Evolutionary conservation across 2,888 invertebrate species (phyloP).

Genomic region (Spisula subtruncata): DNA sequence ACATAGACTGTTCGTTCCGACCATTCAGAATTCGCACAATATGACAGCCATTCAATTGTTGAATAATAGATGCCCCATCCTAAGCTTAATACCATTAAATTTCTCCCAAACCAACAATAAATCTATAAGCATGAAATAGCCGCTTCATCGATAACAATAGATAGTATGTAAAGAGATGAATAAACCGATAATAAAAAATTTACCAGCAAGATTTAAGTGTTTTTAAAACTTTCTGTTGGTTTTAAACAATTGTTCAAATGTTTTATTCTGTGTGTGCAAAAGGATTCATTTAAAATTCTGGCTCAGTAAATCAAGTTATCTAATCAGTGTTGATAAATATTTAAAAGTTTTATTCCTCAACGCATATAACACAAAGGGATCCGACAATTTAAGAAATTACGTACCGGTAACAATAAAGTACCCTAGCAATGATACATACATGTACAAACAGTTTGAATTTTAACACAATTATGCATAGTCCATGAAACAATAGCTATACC

Average conservation of each 20-base stretch:
- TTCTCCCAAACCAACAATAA: not conserved
- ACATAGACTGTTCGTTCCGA: too few relatives aligned
- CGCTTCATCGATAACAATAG: not conserved
- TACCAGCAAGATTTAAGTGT: not conserved
- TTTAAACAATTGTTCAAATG: not conserved
- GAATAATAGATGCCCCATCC: slow-evolving; percentile 1
- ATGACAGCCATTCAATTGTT: slow-evolving; percentile 3
- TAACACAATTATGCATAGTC: not conserved
- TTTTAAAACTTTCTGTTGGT: not conserved
- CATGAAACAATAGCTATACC: too few relatives aligned
- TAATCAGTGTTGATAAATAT: not conserved
- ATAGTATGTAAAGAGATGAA: not conserved
- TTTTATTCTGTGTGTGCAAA: not conserved
- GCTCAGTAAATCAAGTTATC: not conserved
- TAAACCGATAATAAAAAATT: not conserved
- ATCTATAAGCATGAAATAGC: slow-evolving; percentile 1
- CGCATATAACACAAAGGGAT: not conserved
- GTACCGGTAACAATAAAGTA: slow-evolving; percentile 3
- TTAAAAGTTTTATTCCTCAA: slow-evolving; percentile 1
- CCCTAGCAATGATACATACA: not conserved
- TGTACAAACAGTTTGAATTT: not conserved
- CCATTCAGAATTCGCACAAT: too few relatives aligned
- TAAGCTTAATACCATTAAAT: not conserved
- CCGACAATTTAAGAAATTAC: not conserved
- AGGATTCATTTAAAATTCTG: not conserved